phyloP scores from a whole-genome alignment of 1,140 invertebrate genomes.

The Drosophila busckii region DNA sequence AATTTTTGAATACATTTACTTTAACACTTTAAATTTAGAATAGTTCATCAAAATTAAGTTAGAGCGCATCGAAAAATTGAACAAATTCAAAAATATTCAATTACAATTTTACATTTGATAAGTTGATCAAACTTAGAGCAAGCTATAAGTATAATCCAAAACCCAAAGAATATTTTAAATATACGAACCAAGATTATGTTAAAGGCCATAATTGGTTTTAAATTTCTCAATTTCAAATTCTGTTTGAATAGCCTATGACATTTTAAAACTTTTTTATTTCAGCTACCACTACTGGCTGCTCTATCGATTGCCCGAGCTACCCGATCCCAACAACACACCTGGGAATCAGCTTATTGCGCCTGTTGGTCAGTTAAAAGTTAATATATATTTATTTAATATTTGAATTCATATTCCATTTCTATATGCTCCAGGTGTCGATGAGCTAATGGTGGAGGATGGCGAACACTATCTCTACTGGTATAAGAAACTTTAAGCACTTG shows the following conservation, averaged over 20 bases:
- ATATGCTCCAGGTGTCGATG: slow-evolving; percentile 87
- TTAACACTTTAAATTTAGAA: too few species aligned
- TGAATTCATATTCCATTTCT: not conserved
- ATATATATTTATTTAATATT: not conserved
- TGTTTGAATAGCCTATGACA: too few species aligned
- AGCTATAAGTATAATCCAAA: too few species aligned
- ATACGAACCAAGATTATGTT: too few species aligned
- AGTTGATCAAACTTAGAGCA: too few species aligned
- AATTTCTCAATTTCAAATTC: not conserved
- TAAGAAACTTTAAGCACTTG: slow-evolving; percentile 87
- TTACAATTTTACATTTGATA: too few species aligned
- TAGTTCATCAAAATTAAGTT: too few species aligned
- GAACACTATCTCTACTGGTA: slow-evolving; percentile 94
- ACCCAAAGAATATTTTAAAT: too few species aligned
- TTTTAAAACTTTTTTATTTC: not conserved
- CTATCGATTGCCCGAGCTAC: slow-evolving; percentile 87
- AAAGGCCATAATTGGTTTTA: too few species aligned
- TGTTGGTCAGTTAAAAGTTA: slow-evolving; percentile 82
- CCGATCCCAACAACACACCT: slow-evolving; percentile 87
- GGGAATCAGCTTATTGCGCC: slow-evolving; percentile 91
- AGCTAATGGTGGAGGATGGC: slow-evolving; percentile 88
- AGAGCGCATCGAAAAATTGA: too few species aligned
- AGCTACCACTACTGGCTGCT: slow-evolving; percentile 92
- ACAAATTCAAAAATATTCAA: too few species aligned
- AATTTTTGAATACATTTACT: too few species aligned